A percentile compares a stretch with the other conserved stretches of the same genome.
These are phyloP conservation scores for Iguana delicatissima DNA, from an alignment of 2,797 vertebrate species.

Conservation along the genomic window DNA sequence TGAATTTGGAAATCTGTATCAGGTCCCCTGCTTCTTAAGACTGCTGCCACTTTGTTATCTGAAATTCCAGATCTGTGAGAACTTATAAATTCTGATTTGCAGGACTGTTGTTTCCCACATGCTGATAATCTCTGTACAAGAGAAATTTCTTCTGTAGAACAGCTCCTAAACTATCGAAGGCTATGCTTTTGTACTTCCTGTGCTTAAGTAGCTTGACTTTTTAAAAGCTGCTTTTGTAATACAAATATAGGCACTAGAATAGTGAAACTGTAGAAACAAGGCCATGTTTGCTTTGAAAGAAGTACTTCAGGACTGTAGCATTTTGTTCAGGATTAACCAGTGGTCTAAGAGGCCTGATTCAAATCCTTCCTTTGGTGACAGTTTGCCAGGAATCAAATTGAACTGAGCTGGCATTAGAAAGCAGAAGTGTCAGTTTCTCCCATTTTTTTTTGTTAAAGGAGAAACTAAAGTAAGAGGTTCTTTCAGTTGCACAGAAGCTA, in stretches of 20 bases:
- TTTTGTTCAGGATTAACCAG: constrained; percentile 68
- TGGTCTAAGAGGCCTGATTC: constrained; percentile 61
- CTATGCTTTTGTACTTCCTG: not conserved
- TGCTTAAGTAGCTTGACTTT: not conserved
- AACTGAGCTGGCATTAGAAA: constrained; percentile 43
- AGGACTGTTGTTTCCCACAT: not conserved
- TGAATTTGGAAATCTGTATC: not conserved
- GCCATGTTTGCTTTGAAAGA: constrained; percentile 56
- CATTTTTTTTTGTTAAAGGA: constrained; percentile 12
- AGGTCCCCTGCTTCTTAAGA: too few relatives aligned
- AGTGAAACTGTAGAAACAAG: not conserved
- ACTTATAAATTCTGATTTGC: not conserved
- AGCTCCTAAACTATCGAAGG: not conserved
- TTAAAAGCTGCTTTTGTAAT: not conserved
- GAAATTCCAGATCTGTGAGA: too few relatives aligned
- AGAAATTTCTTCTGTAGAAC: not conserved
- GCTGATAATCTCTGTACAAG: not conserved
- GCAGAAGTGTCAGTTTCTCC: not conserved
- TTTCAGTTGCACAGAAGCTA: constrained; percentile 32
- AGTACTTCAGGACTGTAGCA: constrained; percentile 68
- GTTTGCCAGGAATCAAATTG: constrained; percentile 42
- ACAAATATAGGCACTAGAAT: not conserved
- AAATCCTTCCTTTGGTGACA: constrained; percentile 61
- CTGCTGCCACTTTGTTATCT: not conserved
- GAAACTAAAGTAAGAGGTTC: constrained; percentile 33